Evolutionary conservation across 2,888 invertebrate species (phyloP), one percentile per base, ranked within the genome.

Genomic region (Hirtodrosophila cameraria): DNA sequence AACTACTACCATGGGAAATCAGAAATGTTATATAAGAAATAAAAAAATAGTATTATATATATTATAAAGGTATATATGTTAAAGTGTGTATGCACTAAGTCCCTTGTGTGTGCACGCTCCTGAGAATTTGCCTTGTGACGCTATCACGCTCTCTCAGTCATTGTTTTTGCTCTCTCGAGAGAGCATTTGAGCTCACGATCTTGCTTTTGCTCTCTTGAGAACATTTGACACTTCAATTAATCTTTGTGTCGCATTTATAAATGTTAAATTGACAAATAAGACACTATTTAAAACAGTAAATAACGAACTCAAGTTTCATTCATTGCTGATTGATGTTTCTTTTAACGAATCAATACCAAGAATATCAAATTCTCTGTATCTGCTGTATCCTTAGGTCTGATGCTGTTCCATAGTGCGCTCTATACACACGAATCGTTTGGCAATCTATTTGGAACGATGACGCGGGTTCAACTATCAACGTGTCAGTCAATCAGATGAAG

Each of bases 1-100:
- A 41, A 46, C 12, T 12, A 46, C 27, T 16, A 63, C 71, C 53
- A 45, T 74, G 69, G 71, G 75, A 69, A 71, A 69, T 68, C 42
- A 63, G 15, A 5, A n/a, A 25, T 13, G 20, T 27, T 42, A 45
- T 55, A 7, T 9, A 7, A 1, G 12, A 35, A 52, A 67, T 36
- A 25, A 31, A 20, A 13, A 11, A 7, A 7, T 6, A 1, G 3
- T 6, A 11, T 20, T 20, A 20, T 20, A 20, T 20, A 20, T 20
- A 20, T 2, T 3, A 20, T 20, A 5, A 3, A 20, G 18, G 18
- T 20, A 5, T 5, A 20, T 3, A 20, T n/a, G 36, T 2, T 12
- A 7, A 38, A 28, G n/a, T n/a, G n/a, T n/a, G n/a, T n/a, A n/a
- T n/a, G n/a, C n/a, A n/a, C n/a, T n/a, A n/a, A n/a, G 6, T 25